Conservation (phyloP, 2,888 invertebrate genomes). For the Aphodius granarius region DNA sequence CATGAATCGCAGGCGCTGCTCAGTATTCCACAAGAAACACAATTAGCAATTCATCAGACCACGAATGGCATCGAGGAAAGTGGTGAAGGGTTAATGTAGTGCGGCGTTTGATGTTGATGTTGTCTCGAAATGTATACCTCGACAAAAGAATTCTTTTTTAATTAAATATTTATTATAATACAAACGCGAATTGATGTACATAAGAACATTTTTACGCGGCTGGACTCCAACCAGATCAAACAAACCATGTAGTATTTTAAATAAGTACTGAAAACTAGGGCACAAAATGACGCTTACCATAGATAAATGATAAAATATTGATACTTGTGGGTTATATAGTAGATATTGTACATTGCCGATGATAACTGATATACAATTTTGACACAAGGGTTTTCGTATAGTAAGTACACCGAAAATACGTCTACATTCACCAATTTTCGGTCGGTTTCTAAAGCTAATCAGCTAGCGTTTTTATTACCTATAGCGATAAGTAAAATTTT, state of each 20-base stretch:
- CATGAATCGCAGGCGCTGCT: slow-evolving; percentile 37
- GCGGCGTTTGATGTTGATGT: neutral
- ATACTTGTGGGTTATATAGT: neutral
- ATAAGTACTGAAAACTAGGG: slow-evolving; percentile 44
- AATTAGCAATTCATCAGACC: slow-evolving; percentile 39
- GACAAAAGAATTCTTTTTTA: neutral
- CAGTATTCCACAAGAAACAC: slow-evolving; percentile 53
- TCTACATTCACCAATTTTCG: neutral
- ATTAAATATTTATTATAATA: neutral
- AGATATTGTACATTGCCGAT: slow-evolving; percentile 6
- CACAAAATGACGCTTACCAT: slow-evolving; percentile 48
- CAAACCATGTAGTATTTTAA: slow-evolving; percentile 28
- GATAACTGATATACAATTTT: slow-evolving; percentile 2
- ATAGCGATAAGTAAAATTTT: neutral
- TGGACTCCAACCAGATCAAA: neutral
- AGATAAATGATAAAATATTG: slow-evolving; percentile 10
- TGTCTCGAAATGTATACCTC: neutral
- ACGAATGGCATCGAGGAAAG: slow-evolving; percentile 6
- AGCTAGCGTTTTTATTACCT: neutral
- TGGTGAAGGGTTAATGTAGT: slow-evolving; percentile 22
- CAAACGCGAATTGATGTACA: slow-evolving; percentile 12
- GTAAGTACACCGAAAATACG: neutral
- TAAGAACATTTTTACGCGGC: neutral
- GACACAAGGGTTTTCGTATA: neutral
- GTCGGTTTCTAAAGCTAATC: neutral